Conservation (phyloP, 2,888 invertebrate genomes). For the Spisula subtruncata region DNA sequence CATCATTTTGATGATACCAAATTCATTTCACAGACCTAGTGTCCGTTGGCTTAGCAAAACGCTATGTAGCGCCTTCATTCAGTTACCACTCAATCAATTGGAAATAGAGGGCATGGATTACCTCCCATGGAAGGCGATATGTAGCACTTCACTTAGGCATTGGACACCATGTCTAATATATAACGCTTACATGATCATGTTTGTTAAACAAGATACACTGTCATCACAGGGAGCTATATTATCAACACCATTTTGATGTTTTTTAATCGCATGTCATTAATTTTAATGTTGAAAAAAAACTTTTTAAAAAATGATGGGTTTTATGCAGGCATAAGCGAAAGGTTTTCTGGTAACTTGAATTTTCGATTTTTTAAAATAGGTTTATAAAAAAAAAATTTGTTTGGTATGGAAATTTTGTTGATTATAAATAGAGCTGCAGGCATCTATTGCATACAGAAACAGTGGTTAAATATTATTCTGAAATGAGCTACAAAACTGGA, state of each 20-base stretch:
- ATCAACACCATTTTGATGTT: neutral
- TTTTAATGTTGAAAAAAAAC: conserved; percentile 10
- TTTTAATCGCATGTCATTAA: neutral
- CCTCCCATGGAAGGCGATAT: too few species aligned
- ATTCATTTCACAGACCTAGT: neutral
- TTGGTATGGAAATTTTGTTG: too few species aligned
- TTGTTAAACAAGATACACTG: neutral
- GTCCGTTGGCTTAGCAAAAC: too few species aligned
- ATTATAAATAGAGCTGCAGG: neutral
- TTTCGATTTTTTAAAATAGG: too few species aligned
- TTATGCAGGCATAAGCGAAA: neutral
- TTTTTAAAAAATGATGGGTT: neutral
- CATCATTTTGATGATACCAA: neutral
- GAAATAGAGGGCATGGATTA: too few species aligned
- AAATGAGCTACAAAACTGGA: neutral
- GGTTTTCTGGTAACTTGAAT: neutral
- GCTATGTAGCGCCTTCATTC: too few species aligned
- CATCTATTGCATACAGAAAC: neutral
- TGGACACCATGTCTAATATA: neutral
- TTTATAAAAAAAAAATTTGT: too few species aligned
- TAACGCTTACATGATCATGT: neutral
- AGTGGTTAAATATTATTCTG: neutral
- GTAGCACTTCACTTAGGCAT: too few species aligned
- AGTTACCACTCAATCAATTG: too few species aligned
- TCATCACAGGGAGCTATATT: neutral